Evolutionary conservation across 2,888 invertebrate genomes (phyloP).

Genomic region (Tridacna crocea): DNA sequence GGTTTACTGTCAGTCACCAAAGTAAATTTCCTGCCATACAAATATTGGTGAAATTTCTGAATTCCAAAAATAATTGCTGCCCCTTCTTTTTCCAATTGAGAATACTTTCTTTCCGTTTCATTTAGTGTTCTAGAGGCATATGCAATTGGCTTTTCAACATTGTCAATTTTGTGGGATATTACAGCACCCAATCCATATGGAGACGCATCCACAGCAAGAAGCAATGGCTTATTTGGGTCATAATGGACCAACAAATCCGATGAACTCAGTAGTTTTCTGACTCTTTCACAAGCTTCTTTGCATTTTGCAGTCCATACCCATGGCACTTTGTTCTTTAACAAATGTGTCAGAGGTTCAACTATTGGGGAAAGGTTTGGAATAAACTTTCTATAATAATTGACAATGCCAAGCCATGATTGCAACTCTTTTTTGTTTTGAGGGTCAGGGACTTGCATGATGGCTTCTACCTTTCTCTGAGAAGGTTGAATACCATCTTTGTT

Average conservation of each 20-base stretch:
- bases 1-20: background rate
- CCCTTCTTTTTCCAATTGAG: background rate
- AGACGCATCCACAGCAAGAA: background rate
- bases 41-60: conserved; percentile 11
- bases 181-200: background rate
- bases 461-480: conserved; percentile 21
- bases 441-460: conserved; percentile 15
- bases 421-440: background rate
- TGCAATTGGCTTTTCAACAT: background rate
- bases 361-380: background rate
- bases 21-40: conserved; percentile 48
- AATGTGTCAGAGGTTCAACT: background rate
- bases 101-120: background rate
- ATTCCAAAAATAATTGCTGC: background rate
- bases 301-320: background rate
- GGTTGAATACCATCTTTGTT: background rate
- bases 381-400: background rate
- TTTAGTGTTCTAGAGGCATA: background rate
- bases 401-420: background rate
- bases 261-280: background rate
- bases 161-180: background rate
- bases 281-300: background rate
- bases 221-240: background rate
- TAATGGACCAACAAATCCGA: background rate
- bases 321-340: background rate